Conservation (phyloP, 2,113 vertebrate genomes). For the Xenopus tropicalis region UCB_Xtro_10.0 CM004446.2:109164001-109164500, state of each 20-base stretch:
- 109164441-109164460: too few relatives aligned
- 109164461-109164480: too few relatives aligned
- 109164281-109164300: not conserved
- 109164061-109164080: not conserved
- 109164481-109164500: too few relatives aligned
- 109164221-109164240: slow-evolving; percentile 43
- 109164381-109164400: not conserved
- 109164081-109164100: not conserved
- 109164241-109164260: slow-evolving; percentile 29
- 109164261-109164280: not conserved
- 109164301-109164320: not conserved
- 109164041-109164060: not conserved
- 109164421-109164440: too few relatives aligned
- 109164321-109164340: not conserved
- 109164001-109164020: not conserved
- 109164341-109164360: not conserved
- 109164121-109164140: slow-evolving; percentile 27
- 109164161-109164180: slow-evolving; percentile 41
- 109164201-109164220: slow-evolving; percentile 46
- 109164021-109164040: not conserved
- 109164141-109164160: slow-evolving; percentile 46
- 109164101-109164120: slow-evolving; percentile 18
- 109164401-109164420: too few relatives aligned
- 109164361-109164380: too few relatives aligned
- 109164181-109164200: slow-evolving; percentile 18